Percentiles rank a stretch among this genome's conserved stretches.
Conservation (phyloP, 2,113 vertebrate genomes). For the Fukomys damarensis region DNA sequence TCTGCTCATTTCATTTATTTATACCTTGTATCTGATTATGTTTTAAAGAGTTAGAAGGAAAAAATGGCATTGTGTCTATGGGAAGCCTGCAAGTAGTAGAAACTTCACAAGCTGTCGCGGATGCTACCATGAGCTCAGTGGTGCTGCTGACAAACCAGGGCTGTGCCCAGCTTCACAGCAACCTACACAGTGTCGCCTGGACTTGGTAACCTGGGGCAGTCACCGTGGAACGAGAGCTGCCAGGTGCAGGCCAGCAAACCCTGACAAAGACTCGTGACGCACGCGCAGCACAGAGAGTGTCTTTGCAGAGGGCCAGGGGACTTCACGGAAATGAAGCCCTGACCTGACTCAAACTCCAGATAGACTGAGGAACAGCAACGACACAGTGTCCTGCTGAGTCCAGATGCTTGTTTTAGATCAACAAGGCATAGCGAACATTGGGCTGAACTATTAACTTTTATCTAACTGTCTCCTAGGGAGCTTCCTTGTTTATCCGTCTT, state of each 20-base stretch:
- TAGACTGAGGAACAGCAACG: accelerated
- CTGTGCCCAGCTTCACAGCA: background rate
- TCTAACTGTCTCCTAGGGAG: accelerated
- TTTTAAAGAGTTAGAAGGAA: background rate
- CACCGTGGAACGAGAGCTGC: background rate
- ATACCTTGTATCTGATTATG: background rate
- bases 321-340: background rate
- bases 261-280: too few relatives aligned
- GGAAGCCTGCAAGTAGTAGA: background rate
- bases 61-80: background rate
- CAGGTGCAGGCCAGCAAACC: background rate
- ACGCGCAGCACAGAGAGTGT: background rate
- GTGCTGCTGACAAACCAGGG: too few relatives aligned
- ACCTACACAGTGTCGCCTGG: accelerated
- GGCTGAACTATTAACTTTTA: background rate
- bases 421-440: background rate
- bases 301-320: background rate
- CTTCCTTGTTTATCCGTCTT: background rate
- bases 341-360: background rate
- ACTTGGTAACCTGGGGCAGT: background rate
- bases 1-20: background rate
- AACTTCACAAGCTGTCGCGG: background rate
- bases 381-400: background rate
- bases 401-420: accelerated
- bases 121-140: background rate